phyloP scores from a whole-genome alignment of 2,797 vertebrate species.

The Acanthurus lineatus region DNA sequence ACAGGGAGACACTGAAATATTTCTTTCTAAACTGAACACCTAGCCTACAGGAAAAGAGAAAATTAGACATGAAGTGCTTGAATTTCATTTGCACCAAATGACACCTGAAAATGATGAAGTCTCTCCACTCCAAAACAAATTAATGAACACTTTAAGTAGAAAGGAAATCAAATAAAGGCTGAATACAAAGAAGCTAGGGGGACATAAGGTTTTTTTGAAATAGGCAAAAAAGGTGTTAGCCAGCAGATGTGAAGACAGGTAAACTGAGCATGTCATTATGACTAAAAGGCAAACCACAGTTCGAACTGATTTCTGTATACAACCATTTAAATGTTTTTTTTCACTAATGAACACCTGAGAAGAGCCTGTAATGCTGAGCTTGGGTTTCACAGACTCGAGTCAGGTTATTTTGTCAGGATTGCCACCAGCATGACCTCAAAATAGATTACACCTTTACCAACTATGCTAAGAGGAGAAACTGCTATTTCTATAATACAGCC shows the following conservation, averaged over 20 bases:
- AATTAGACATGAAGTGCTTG: not conserved
- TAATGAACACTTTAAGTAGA: not conserved
- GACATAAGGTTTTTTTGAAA: not conserved
- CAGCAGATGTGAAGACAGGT: constrained; percentile 13
- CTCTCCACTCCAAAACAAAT: not conserved
- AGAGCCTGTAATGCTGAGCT: constrained; percentile 21
- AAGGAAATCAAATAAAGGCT: constrained; percentile 1
- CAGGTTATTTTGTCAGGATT: constrained; percentile 18
- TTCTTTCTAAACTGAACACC: not conserved
- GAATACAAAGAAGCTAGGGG: not conserved
- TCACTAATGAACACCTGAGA: constrained; percentile 19
- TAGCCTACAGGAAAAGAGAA: not conserved
- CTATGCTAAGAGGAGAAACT: not conserved
- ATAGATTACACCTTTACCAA: not conserved
- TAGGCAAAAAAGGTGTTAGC: not conserved
- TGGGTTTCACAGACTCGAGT: not conserved
- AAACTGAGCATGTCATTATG: not conserved
- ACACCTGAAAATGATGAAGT: constrained; percentile 11
- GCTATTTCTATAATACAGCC: not conserved
- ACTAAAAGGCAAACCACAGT: constrained; percentile 19
- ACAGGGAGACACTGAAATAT: not conserved
- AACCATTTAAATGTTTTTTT: not conserved
- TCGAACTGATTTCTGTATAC: constrained; percentile 6
- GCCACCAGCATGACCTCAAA: constrained; percentile 3
- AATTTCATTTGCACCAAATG: not conserved